Base-by-base conservation (phyloP, 2,888 invertebrate genomes). In the Pelosia muscerda region DNA sequence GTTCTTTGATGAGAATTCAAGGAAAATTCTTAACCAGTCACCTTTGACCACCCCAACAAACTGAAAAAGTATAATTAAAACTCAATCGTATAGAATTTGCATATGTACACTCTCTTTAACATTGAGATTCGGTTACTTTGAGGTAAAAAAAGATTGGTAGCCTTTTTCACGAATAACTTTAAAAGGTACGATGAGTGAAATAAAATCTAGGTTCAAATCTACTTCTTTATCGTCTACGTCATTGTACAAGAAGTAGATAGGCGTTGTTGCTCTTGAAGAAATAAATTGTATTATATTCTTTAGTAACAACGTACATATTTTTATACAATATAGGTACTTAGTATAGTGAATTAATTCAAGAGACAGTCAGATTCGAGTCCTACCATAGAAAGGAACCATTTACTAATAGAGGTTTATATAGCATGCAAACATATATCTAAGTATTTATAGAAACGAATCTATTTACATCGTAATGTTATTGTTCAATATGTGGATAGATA, bases 371-470 rank as follows among this genome's bases (percentile, higher is more conserved):
- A 23, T 10, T 23, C 8, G 22, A 22, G 23, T 23, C 22, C 53
- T 22, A 23, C 10, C 4, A 54, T 2, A n/a, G 9, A 42, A 38
- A 19, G 8, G 15, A 42, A 42, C 6, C 2, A 60, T 6, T 23
- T 23, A 23, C 10, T 25, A 22, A 11, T 55, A 26, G 10, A 13
- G 5, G 25, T 49, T 31, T n/a, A 15, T 8, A 23, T 0, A 0
- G 26, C 42, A 42, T 11, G 26, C 23, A 42, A n/a, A n/a, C n/a
- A n/a, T n/a, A n/a, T n/a, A n/a, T n/a, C n/a, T 38, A n/a, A 28
- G 4, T 63, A 59, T 49, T 63, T 55, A 54, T 55, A 60, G 42
- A 59, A 60, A 55, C 42, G n/a, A 58, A 68, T n/a, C 28, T 62
- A 63, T 53, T 31, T 63, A 53, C 22, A 54, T 63, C n/a, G 9